A percentile compares a stretch with the other conserved stretches of the same genome.
Evolutionary conservation across 2,888 invertebrate genomes (phyloP).

Genomic region (Bombyx huttoni): DNA sequence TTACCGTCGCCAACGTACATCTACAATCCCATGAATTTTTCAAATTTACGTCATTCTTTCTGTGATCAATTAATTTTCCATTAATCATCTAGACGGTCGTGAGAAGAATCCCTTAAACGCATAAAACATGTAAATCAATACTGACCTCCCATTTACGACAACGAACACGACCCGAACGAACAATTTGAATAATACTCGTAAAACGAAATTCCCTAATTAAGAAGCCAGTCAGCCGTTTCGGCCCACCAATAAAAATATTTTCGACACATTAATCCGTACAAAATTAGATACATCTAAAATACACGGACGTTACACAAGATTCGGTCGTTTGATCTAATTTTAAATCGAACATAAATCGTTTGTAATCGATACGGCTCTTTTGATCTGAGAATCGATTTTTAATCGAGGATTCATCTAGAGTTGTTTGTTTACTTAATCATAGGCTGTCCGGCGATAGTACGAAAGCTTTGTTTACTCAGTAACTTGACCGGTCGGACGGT

Average conservation of each 20-base stretch:
- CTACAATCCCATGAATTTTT: no score
- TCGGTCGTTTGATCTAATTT: slow-evolving; percentile 39
- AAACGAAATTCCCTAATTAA: neutral
- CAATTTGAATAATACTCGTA: neutral
- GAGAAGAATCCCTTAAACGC: no score
- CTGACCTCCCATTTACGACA: no score
- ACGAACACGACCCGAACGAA: no score
- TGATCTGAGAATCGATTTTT: slow-evolving; percentile 33
- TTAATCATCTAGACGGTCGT: no score
- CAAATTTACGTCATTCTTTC: no score
- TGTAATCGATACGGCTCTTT: slow-evolving; percentile 34
- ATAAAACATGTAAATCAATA: no score
- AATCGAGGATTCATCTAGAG: slow-evolving; percentile 4
- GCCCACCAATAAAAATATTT: neutral
- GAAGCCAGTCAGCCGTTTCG: neutral
- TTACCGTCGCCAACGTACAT: no score
- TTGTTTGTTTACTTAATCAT: slow-evolving; percentile 4
- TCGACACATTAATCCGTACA: slow-evolving; percentile 1
- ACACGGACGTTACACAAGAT: slow-evolving; percentile 1
- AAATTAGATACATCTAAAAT: slow-evolving; percentile 1
- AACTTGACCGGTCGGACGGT: neutral
- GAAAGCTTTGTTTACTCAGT: neutral
- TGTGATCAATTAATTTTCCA: no score
- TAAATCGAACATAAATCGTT: slow-evolving; percentile 32
- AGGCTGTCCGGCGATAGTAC: neutral